Base-by-base conservation (phyloP, 2,797 vertebrate genomes). In the Pagetopsis macropterus region DNA sequence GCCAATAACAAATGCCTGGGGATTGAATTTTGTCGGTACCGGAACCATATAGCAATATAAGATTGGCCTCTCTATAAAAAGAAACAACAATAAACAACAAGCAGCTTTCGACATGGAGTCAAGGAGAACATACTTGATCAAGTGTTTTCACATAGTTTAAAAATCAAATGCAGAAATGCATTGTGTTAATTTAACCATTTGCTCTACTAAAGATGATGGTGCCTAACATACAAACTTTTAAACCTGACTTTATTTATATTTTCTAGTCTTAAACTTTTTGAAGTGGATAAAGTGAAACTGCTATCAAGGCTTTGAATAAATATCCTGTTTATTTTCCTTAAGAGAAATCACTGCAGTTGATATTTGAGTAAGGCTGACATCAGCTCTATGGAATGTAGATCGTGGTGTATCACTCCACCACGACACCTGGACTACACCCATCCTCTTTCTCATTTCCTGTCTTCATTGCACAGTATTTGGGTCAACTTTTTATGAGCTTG, bases 401-500 rank as follows among this genome's bases (percentile, higher is more conserved):
- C 51, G 7, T 43, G 41, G 15, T 73, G 14, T 49, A 48, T 65
- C 40, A 48, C 31, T 69, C 56, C 50, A 23, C n/a, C n/a, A n/a
- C 49, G n/a, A 59, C 61, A 54, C 44, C 16, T 70, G 70, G 56
- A 64, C 63, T 60, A 69, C 51, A 31, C 10, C 69, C 71, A 61
- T 84, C 63, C 50, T 31, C 21, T 23, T 41, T 27, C 60, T 56
- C 49, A 37, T 65, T 55, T 71, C 50, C 45, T 65, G 23, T 65
- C 49, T 61, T 51, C 2, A 0, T 44, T 51, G 50, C 51, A 45
- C 72, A 46, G 66, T 72, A 82, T 82, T 59, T 81, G 65, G 79
- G 79, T 84, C 79, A 81, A 44, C 67, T 78, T 65, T 50, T 52
- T 72, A 50, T 61, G 65, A 64, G 56, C 71, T 82, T 61, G 59